Base-by-base conservation (phyloP, 2,113 vertebrate genomes). In the Girardinichthys multiradiatus region DNA sequence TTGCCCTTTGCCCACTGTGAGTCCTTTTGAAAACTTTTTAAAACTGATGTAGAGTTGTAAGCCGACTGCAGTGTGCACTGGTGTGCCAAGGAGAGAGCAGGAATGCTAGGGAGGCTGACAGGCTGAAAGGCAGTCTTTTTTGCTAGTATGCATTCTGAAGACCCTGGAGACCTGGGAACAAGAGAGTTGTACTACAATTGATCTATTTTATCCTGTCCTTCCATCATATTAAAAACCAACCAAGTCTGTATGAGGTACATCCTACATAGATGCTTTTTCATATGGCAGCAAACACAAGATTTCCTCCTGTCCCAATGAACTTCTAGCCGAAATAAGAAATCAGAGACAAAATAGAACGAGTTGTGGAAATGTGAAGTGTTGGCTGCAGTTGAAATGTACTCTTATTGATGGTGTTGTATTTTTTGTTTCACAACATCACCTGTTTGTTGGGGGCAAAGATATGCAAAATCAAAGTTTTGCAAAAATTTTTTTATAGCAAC, bases 81-180 rank as follows among this genome's bases (percentile, higher is more conserved):
- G 74, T 81, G 48, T 77, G 59, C 77, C 72, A 70, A 60, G 51
- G 59, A 84, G 67, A 77, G 72, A 83, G 83, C 78, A 84, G 70
- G 71, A 77, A 78, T 77, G 76, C 70, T 63, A 39, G 68, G 79
- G 71, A 68, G 68, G 85, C 78, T 82, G 83, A 74, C 82, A 82
- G 79, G 67, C 66, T 79, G n/a, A 83, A 83, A 85, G 81, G 73
- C 57, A 35, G 57, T 21, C 71, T 91, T 86, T 88, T 80, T 82
- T 85, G 80, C 70, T 24, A 57, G 62, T 58, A 72, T 57, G 65
- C 54, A 80, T 75, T 81, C 77, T 79, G 66, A 79, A 86, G 58
- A 77, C 88, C 87, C 80, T 17, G 30, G 83, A 90, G 81, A 80
- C 57, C 58, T 60, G 4, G 60, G 66, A 74, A 66, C 61, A 33